These are phyloP conservation scores for Myrmecophaga tridactyla DNA, from an alignment of 2,113 vertebrate species.

Conservation along the genomic window DNA sequence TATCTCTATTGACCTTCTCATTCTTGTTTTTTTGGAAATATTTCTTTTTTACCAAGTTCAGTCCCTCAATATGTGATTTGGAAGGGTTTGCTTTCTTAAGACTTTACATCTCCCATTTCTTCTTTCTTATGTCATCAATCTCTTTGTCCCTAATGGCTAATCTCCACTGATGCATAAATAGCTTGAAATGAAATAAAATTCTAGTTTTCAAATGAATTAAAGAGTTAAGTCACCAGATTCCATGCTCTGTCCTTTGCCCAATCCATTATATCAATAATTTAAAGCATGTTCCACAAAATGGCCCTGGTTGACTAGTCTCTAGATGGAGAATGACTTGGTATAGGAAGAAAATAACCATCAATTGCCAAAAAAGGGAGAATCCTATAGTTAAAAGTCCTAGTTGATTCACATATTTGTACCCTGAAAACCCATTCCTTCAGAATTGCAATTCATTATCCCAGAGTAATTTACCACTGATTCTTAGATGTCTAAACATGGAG, in stretches of 20 bases:
- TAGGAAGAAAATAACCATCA: slow-evolving; percentile 8
- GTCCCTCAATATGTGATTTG: background rate
- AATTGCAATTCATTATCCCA: slow-evolving; percentile 64
- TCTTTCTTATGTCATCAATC: background rate
- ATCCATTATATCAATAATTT: background rate
- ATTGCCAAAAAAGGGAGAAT: background rate
- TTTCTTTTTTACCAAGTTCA: background rate
- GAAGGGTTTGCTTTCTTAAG: background rate
- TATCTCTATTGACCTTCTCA: background rate
- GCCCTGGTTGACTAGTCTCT: background rate
- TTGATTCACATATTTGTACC: slow-evolving; percentile 60
- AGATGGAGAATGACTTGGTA: slow-evolving; percentile 52
- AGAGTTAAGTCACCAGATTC: background rate
- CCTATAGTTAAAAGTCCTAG: slow-evolving; percentile 51
- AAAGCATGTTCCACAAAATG: slow-evolving; percentile 17
- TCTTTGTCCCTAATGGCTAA: background rate
- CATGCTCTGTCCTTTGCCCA: background rate
- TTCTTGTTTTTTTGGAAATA: background rate
- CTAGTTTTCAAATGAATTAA: background rate
- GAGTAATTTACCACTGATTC: slow-evolving; percentile 20
- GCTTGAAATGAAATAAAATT: background rate
- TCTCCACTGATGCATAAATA: background rate
- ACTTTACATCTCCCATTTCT: background rate
- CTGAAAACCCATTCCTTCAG: slow-evolving; percentile 66
- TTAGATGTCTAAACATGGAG: slow-evolving; percentile 6